Evolutionary conservation across 2,113 vertebrate species (phyloP).

Genomic region (Paraplagusia blochii): DNA sequence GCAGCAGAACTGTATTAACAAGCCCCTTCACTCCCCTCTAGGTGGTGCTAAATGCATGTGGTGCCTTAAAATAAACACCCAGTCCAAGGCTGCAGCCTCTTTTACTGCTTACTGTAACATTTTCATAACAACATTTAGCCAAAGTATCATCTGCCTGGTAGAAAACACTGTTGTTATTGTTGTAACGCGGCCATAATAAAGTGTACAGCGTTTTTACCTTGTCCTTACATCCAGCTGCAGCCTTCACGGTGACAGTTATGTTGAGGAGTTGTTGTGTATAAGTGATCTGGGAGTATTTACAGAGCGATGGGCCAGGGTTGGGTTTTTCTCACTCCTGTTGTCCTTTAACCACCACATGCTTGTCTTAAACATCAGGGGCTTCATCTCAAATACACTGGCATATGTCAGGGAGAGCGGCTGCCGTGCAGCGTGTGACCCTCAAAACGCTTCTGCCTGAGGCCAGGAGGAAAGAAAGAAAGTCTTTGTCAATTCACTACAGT

Average conservation of each 20-base stretch:
- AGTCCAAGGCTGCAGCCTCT: too few relatives aligned
- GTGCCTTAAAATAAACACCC: too few relatives aligned
- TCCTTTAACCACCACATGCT: slow-evolving; percentile 20
- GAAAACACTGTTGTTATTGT: too few relatives aligned
- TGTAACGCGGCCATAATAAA: neutral
- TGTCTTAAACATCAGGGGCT: slow-evolving; percentile 21
- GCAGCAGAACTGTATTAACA: too few relatives aligned
- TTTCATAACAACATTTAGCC: too few relatives aligned
- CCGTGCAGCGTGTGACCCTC: slow-evolving; percentile 41
- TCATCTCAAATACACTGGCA: slow-evolving; percentile 40
- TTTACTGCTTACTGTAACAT: too few relatives aligned
- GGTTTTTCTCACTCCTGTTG: slow-evolving; percentile 20
- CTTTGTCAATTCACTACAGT: slow-evolving; percentile 36
- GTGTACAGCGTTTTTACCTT: slow-evolving; percentile 1
- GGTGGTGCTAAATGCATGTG: too few relatives aligned
- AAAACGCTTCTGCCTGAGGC: slow-evolving; percentile 37
- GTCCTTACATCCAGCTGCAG: slow-evolving; percentile 4
- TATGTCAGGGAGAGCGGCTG: slow-evolving; percentile 36
- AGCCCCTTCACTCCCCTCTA: too few relatives aligned
- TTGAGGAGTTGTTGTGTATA: slow-evolving; percentile 8
- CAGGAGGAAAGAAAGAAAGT: slow-evolving; percentile 39
- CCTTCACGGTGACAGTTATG: slow-evolving; percentile 12
- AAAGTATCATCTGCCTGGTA: too few relatives aligned
- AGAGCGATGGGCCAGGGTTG: slow-evolving; percentile 9
- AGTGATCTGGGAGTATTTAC: slow-evolving; percentile 9